Conservation (phyloP, 2,113 vertebrate species). For the Paradisaea rubra region DNA sequence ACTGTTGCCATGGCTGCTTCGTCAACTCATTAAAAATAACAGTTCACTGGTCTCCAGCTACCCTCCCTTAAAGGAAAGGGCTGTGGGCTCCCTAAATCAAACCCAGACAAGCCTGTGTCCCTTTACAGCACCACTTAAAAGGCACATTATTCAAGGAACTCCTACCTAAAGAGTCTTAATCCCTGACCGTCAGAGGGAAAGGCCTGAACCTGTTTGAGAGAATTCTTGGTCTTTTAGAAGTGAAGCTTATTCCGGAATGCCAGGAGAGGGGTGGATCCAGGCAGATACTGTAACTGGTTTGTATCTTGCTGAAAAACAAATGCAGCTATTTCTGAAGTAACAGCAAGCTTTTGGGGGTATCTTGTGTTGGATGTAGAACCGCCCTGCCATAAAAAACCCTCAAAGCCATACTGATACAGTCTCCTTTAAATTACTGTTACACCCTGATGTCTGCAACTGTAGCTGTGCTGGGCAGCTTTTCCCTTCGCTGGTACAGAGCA, state of each 20-base stretch:
- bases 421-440: neutral
- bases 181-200: neutral
- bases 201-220: neutral
- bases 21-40: conserved; percentile 24
- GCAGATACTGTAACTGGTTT: neutral
- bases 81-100: neutral
- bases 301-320: neutral
- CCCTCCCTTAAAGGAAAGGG: neutral
- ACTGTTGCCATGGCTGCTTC: conserved; percentile 36
- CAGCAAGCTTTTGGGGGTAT: neutral
- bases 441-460: neutral
- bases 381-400: neutral
- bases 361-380: neutral
- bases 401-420: neutral
- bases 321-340: neutral
- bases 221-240: neutral
- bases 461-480: neutral
- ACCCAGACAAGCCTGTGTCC: neutral
- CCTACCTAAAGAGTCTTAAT: neutral
- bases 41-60: neutral
- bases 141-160: neutral
- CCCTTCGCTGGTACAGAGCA: neutral
- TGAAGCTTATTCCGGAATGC: neutral
- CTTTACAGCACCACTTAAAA: neutral
- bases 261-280: neutral